Evolutionary conservation across 2,888 invertebrate species (phyloP), one percentile per base, ranked within the genome.

Genomic region (Lasioglossum vierecki): DNA sequence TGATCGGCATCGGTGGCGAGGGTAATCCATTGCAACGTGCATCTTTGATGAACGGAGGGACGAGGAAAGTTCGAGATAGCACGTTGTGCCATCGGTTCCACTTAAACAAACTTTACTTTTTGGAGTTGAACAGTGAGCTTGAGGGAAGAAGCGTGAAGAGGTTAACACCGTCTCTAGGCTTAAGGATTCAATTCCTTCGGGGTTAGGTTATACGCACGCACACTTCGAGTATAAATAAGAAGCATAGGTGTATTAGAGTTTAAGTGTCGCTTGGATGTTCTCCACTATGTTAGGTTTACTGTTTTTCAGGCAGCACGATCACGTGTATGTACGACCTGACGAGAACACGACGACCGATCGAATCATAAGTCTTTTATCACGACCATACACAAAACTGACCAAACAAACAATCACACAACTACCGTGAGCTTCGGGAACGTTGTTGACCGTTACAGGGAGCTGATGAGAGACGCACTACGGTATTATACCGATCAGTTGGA

Each of bases 341-440:
- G 39, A 79, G 79, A 70, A 44, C 57, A 60, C 72, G 26, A 44
- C 49, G 71, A 79, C 79, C 74, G 71, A 75, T 35, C 18, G 26
- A 39, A 6, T 8, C 30, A 35, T 35, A 22, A 11, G 30, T 35
- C 15, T 8, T 35, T 18, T 8, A 30, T 35, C 15, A 72, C 15
- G 60, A 60, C 2, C 26, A 26, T 26, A 26, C 11, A 26, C 60
- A 26, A 11, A 22, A 46, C 60, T 26, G 60, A 60, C 13, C 26
- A 26, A 63, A 5, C 30, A 2, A 30, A 6, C 49, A 49, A 49
- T 0, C 49, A 49, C 26, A 44, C 39, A 79, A 68, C 79, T 83
- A 86, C 81, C 84, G 81, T 84, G 80, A 79, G 75, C 63, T 81
- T 46, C 44, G 68, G 26, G 44, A 73, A 79, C 66, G 26, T 68